Base-by-base conservation (phyloP, 37 sponge, comb jelly and placozoan species). In the Beroe ovata region DNA sequence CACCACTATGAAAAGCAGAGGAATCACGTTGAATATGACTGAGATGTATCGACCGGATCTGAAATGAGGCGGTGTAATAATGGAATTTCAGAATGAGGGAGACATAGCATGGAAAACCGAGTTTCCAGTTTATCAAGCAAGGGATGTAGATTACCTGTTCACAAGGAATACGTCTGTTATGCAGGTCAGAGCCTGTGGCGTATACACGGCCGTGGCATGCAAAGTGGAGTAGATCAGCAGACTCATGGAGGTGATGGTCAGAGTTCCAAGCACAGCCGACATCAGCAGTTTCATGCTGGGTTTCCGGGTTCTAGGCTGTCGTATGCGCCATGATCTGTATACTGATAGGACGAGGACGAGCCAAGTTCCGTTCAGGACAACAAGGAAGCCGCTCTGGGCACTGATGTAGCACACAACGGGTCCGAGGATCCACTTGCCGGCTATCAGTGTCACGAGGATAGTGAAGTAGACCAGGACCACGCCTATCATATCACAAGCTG, bases 341-440 rank as follows among this genome's bases (percentile, higher is more conserved):
- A 4, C 25, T 4, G 54, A 77, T 18, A 77, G 35, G 25, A 42
- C 41, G 29, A 77, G 84, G 18, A 77, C 84, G 0, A 77, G 84
- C 84, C 84, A 77, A 25, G 33, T 77, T 14, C 33, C 54, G 54
- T 77, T 42, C 6, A 77, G 84, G 23, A 77, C 84, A 0, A 77
- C 23, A 1, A 77, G n/a, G 54, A 33, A 77, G 84, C 4, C 33
- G 47, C 54, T 42, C 8, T 77, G 42, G 25, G 54, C 54, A 25
- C 26, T 21, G 16, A 77, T 36, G 3, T 28, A 42, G 28, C 84
- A 77, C 84, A 77, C 47, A 16, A 36, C 54, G 1, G 26, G 23
- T 32, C 84, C 84, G 54, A 77, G 54, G 36, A 77, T 54, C 84
- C 84, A 77, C 22, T 40, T 1, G 1, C 38, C 84, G n/a, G 84